phyloP scores from a whole-genome alignment of 1,140 invertebrate species.

The Arctopsyche grandis region DNA sequence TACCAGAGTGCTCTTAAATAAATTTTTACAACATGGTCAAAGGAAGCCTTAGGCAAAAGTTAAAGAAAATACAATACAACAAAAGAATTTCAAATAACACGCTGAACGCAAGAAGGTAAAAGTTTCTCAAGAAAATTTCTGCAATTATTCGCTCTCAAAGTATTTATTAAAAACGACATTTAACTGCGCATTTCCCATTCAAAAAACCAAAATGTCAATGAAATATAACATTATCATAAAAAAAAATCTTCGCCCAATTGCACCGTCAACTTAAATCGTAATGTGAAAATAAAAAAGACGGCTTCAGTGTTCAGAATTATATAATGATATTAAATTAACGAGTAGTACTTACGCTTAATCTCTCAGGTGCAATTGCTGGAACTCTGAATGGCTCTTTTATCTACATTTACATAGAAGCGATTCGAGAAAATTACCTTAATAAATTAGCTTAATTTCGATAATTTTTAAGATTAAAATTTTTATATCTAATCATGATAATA shows the following conservation, averaged over 20 bases:
- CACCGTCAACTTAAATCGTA: too few relatives aligned
- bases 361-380: slow-evolving; percentile 16
- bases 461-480: too few relatives aligned
- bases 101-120: too few relatives aligned
- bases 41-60: not conserved
- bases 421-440: not conserved
- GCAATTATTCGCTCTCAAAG: too few relatives aligned
- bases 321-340: slow-evolving; percentile 1
- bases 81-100: too few relatives aligned
- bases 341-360: slow-evolving; percentile 14
- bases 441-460: not conserved
- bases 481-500: too few relatives aligned
- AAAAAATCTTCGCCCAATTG: too few relatives aligned
- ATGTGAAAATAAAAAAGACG: not conserved
- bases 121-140: too few relatives aligned
- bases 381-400: slow-evolving; percentile 19
- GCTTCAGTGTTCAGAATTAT: not conserved
- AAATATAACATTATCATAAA: too few relatives aligned
- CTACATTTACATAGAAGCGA: not conserved
- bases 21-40: not conserved
- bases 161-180: too few relatives aligned
- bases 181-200: not conserved
- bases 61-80: too few relatives aligned
- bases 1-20: too few relatives aligned
- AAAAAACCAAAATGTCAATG: not conserved